Base-by-base conservation (phyloP, 2,113 vertebrate genomes). In the Caloenas nicobarica region DNA sequence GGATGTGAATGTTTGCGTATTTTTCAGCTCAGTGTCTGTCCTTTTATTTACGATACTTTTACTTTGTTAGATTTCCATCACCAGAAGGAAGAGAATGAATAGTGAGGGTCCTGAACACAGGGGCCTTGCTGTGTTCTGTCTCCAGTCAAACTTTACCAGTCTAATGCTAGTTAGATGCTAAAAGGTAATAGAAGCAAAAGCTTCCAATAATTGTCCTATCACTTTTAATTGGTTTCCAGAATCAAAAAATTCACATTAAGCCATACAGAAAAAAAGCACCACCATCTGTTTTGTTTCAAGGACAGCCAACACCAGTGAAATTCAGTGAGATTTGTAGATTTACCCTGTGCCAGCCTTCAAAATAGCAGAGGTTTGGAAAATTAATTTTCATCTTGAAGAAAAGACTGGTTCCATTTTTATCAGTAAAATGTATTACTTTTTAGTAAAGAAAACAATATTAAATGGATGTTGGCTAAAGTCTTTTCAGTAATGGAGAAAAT, bases 251-350 rank as follows among this genome's bases (percentile, higher is more conserved):
- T 83, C 71, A 54, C n/a, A n/a, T 33, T 73, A 17, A 82, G 21
- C 5, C 51, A 18, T 33, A 66, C 16, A 74, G 36, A 65, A 91
- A 70, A 66, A 91, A 53, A 48, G 2, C 6, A 68, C 4, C 44
- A 88, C 13, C 79, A 81, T 88, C 58, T 93, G 76, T 77, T 95
- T 95, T 70, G 24, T 94, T 94, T 95, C 81, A 94, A 65, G 36
- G 28, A 73, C 44, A 83, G 71, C 54, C 34, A 86, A 42, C 10
- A 74, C 13, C 50, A 81, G 17, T 51, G 69, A 84, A 86, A 91
- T 42, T 66, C 79, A 24, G 15, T 78, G 18, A 22, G 29, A 81
- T 81, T 83, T 92, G 42, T 70, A 91, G 51, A 66, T 81, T 77
- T 68, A 78, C 48, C 24, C 9, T 88, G 34, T 71, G 56, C 69